phyloP scores from a whole-genome alignment of 2,888 invertebrate species.

The Druceiella hillmani region DNA sequence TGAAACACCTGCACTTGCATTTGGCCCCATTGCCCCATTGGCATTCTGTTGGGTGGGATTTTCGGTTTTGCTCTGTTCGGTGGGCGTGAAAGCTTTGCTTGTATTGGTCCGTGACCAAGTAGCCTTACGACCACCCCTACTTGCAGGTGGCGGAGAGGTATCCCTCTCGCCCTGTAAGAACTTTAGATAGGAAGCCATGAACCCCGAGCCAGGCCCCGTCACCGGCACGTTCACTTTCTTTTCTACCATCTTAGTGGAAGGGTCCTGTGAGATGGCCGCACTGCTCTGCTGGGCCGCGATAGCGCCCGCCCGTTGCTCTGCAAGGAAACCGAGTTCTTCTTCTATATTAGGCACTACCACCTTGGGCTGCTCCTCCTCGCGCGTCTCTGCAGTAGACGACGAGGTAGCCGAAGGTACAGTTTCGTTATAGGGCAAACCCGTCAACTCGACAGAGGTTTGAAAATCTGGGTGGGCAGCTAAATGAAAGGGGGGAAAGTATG shows the following conservation, averaged over 20 bases:
- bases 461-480: constrained; percentile 64
- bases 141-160: constrained; percentile 71
- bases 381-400: constrained; percentile 51
- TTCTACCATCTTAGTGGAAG: constrained; percentile 50
- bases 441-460: constrained; percentile 60
- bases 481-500: constrained; percentile 74
- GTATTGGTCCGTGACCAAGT: constrained; percentile 56
- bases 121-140: constrained; percentile 60
- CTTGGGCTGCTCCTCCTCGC: constrained; percentile 70
- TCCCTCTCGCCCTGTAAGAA: constrained; percentile 80
- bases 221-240: constrained; percentile 57
- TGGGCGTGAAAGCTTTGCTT: constrained; percentile 37
- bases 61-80: constrained; percentile 37
- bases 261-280: constrained; percentile 46
- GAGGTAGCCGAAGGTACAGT: constrained; percentile 54
- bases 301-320: constrained; percentile 53
- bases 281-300: constrained; percentile 46
- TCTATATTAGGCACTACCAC: constrained; percentile 86
- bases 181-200: constrained; percentile 84
- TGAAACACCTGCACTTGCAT: too few relatives aligned
- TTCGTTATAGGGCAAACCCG: constrained; percentile 55
- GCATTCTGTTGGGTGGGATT: constrained; percentile 39
- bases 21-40: constrained; percentile 44
- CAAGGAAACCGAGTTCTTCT: constrained; percentile 79
- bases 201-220: constrained; percentile 63